These are phyloP conservation scores for Hartigia nigra DNA, from an alignment of 2,888 invertebrate genomes.

Conservation along the genomic window DNA sequence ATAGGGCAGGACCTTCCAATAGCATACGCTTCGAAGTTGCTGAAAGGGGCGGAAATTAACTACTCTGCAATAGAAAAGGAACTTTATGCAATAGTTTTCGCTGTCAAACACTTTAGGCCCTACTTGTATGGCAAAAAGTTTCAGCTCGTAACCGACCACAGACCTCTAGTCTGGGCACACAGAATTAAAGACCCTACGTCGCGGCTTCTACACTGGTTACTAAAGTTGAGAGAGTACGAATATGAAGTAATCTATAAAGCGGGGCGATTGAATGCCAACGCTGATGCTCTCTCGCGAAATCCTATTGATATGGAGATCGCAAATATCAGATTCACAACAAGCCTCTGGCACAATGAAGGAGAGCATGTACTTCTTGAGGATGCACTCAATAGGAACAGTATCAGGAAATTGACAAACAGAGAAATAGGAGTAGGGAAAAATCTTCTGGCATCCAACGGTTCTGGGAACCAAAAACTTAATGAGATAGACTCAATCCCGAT, in stretches of 20 bases:
- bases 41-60: slow-evolving; percentile 23
- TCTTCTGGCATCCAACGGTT: no score
- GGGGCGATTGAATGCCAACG: slow-evolving; percentile 42
- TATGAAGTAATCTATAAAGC: slow-evolving; percentile 44
- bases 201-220: slow-evolving; percentile 39
- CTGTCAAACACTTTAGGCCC: slow-evolving; percentile 31
- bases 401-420: no score
- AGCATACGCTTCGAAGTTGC: no score
- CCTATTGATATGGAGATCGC: not conserved
- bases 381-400: no score
- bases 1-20: no score
- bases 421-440: no score
- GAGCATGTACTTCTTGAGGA: no score
- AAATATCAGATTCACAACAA: no score
- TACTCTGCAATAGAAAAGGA: slow-evolving; percentile 34
- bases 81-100: slow-evolving; percentile 31
- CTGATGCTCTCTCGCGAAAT: slow-evolving; percentile 36
- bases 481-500: no score
- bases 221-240: slow-evolving; percentile 43
- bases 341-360: no score
- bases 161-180: slow-evolving; percentile 30
- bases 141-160: slow-evolving; percentile 33
- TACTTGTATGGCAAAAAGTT: slow-evolving; percentile 37
- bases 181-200: slow-evolving; percentile 39
- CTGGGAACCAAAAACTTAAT: no score